Evolutionary conservation across 1,140 invertebrate genomes (phyloP), one percentile per base, ranked within the genome.

Genomic region (Acyrthosiphon pisum): DNA sequence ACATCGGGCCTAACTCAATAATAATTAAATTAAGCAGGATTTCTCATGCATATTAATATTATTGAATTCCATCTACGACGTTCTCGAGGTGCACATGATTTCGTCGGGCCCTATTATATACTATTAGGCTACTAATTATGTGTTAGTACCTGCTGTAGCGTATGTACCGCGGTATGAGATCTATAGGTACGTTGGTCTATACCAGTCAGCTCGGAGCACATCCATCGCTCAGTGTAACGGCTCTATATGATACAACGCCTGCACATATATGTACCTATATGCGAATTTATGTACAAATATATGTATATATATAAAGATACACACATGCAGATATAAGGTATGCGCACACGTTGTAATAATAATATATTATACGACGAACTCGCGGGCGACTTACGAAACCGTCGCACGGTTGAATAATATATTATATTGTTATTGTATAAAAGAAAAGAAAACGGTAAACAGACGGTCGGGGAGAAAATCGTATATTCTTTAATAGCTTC

Each of bases 381-480:
- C 48, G 87, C n/a, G 86, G 44, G 86, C 30, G 89, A 90, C 53
- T 90, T 60, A 44, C 89, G 37, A 44, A n/a, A 68, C 26, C 35
- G 53, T 90, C 53, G 53, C 53, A 68, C 89, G 53, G 89, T 41
- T 44, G 53, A 90, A 90, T 76, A 76, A 76, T 90, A 44, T 90
- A 60, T 90, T 60, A 90, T 89, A 87, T 89, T 68, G 89, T 68
- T 30, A 53, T 53, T 89, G 87, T 90, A 44, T n/a, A 35, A 14
- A 90, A 90, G 89, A 90, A 68, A 90, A 90, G 89, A 90, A 90
- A 68, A 90, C 89, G 60, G 60, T 76, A 90, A 68, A 68, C 89
- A 90, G 60, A 90, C 37, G 22, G 53, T n/a, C 89, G 89, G 89
- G 22, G 44, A 30, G 89, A 90, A 68, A 90, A 90, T 90, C 89